Conservation (phyloP, 2,113 vertebrate genomes). For the Euleptes europaea region DNA sequence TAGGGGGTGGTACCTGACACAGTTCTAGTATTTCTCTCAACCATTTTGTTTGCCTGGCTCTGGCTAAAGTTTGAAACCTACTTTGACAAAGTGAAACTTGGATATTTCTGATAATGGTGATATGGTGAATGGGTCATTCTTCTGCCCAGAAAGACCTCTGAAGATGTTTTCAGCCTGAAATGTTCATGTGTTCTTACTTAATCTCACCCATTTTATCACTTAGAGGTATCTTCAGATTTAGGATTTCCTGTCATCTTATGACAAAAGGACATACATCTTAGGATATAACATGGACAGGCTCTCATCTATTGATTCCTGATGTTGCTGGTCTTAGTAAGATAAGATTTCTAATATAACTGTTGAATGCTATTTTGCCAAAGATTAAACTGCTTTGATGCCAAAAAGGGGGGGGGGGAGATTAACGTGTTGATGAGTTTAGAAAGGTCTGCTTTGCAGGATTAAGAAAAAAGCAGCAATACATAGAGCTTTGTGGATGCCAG, state of each 20-base stretch:
- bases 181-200: constrained; percentile 21
- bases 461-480: constrained; percentile 32
- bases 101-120: neutral
- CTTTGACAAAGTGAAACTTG: constrained; percentile 13
- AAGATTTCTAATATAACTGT: constrained; percentile 65
- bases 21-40: no score
- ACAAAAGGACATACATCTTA: constrained; percentile 28
- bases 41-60: neutral
- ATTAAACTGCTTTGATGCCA: constrained; percentile 58
- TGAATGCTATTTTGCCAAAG: constrained; percentile 48
- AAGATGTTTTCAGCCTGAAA: constrained; percentile 3
- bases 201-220: constrained; percentile 19
- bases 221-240: constrained; percentile 16
- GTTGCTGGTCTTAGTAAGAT: constrained; percentile 67
- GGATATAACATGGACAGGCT: constrained; percentile 51
- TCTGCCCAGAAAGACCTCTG: constrained; percentile 31
- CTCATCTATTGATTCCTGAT: constrained; percentile 55
- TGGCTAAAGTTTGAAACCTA: neutral
- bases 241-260: constrained; percentile 31
- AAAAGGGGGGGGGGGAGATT: constrained; percentile 21
- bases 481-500: constrained; percentile 4
- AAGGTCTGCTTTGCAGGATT: constrained; percentile 51
- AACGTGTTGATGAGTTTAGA: constrained; percentile 42
- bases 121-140: neutral
- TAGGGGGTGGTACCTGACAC: no score